A percentile compares a stretch with the other conserved stretches of the same genome.
Conservation (phyloP, 2,113 vertebrate genomes). For the Trogon melanurus region DNA sequence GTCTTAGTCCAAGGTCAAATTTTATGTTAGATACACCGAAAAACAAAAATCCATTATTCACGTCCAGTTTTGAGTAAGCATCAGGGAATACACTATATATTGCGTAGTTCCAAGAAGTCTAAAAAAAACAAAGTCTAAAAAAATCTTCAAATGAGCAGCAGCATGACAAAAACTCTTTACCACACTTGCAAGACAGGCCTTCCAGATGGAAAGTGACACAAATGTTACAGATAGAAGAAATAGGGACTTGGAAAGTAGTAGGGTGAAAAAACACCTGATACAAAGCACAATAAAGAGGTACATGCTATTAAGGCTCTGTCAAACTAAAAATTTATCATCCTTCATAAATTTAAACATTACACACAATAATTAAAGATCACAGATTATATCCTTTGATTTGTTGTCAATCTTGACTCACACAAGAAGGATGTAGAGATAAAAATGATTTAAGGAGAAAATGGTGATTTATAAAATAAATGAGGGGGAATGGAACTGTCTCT, state of each 20-base stretch:
- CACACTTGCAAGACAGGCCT: background rate
- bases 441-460: background rate
- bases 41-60: background rate
- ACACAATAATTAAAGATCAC: background rate
- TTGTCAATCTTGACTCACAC: background rate
- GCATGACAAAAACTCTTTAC: background rate
- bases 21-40: background rate
- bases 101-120: background rate
- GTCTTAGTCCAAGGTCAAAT: background rate
- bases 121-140: background rate
- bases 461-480: conserved; percentile 28
- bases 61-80: background rate
- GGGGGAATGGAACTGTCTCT: background rate
- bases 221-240: background rate
- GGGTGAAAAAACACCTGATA: background rate
- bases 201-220: background rate
- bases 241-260: background rate
- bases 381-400: background rate
- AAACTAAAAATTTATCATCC: background rate
- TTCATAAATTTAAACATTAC: background rate
- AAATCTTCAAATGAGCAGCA: background rate
- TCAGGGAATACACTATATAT: background rate
- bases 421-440: background rate
- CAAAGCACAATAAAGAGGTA: background rate
- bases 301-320: background rate